Evolutionary conservation across 2,113 vertebrate species (phyloP), one percentile per base, ranked within the genome.

Genomic region (Lichenostomus cassidix): DNA sequence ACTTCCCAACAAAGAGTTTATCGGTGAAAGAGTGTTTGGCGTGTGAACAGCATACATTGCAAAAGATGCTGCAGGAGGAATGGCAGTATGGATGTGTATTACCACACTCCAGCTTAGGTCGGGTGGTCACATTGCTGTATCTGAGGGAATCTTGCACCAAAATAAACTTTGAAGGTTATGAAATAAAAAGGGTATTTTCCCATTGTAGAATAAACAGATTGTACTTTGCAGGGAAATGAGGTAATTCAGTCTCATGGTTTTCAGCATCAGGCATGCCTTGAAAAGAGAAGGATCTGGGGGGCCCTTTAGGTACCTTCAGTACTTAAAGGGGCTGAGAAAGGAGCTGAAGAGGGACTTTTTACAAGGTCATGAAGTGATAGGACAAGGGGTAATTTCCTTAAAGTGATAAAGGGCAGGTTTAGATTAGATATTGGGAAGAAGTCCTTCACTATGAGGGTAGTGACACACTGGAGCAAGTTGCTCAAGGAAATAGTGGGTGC

Each of bases 51-150:
- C 53, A 78, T 39, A 73, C 41, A 83, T 92, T 96, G 88, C 88
- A 93, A 90, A 92, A 97, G 82, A 60, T 81, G 62, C 68, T 65
- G 56, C 70, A 64, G 73, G 81, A 90, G 53, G 52, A 96, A 63
- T 19, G 55, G 60, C 70, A 71, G 31, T 47, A 18, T 33, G 46
- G 53, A 25, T 68, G 77, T 53, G 60, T 60, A 19, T 93, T 90
- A 47, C 79, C 42, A 81, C 86, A 67, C 31, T 70, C 35, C 0
- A 8, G 73, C 68, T 87, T 53, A 29, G 90, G 58, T 90, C 79
- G 92, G 42, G 46, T 92, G 56, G 55, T 79, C 65, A 76, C 62
- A 49, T 33, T 0, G 3, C 44, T 78, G 37, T 42, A 33, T 55
- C 79, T 37, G 59, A 93, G 60, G 23, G 60, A 92, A 87, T 84